These are phyloP conservation scores for Pangasianodon hypophthalmus DNA, from an alignment of 2,113 vertebrate species.

Conservation along the genomic window DNA sequence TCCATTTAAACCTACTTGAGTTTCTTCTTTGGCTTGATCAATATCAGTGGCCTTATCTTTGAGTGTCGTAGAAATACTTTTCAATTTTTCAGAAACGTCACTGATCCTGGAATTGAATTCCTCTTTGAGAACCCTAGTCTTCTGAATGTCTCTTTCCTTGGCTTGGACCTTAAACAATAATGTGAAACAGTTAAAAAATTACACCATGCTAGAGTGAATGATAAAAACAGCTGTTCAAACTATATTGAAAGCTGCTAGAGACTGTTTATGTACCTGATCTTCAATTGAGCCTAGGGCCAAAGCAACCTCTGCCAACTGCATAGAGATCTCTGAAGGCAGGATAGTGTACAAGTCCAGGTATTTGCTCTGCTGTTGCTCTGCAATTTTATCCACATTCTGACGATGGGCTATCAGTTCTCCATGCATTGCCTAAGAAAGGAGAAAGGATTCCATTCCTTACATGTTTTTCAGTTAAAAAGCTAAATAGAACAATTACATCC, in stretches of 20 bases:
- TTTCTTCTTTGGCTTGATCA: constrained; percentile 85
- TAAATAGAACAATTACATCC: background rate
- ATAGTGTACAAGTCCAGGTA: constrained; percentile 86
- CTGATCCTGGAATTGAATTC: constrained; percentile 85
- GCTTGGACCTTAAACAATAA: constrained; percentile 79
- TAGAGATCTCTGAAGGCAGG: constrained; percentile 91
- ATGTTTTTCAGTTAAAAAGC: background rate
- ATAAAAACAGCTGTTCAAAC: background rate
- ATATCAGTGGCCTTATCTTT: constrained; percentile 84
- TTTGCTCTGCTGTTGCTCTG: constrained; percentile 91
- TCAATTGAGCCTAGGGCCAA: constrained; percentile 85
- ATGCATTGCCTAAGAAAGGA: constrained; percentile 76
- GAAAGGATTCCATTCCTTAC: background rate
- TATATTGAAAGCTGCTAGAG: background rate
- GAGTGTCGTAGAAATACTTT: constrained; percentile 79
- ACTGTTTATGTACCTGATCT: constrained; percentile 81
- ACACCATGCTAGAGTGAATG: background rate
- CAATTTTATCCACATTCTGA: constrained; percentile 85
- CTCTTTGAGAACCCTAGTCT: constrained; percentile 82
- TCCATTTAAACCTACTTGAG: constrained; percentile 75
- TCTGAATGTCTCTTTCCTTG: constrained; percentile 86
- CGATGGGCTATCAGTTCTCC: constrained; percentile 80
- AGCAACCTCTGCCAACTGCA: constrained; percentile 89
- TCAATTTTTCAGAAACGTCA: constrained; percentile 81
- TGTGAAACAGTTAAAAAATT: background rate